Percentiles rank a stretch among this genome's conserved stretches.
Evolutionary conservation across 2,113 vertebrate genomes (phyloP).

Genomic region (Falco punctatus): DNA sequence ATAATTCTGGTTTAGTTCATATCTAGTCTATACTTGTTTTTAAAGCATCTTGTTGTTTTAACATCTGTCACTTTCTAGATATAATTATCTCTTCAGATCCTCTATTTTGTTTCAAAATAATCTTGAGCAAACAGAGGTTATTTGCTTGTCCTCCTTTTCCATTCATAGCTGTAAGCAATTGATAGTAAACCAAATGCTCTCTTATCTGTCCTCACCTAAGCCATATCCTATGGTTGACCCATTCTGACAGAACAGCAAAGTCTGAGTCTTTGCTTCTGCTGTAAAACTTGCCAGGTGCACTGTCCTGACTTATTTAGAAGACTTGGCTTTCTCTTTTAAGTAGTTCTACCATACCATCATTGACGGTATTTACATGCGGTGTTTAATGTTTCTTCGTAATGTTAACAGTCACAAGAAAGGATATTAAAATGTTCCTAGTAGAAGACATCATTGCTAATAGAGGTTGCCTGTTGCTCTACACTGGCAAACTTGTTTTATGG

Average conservation of each 20-base stretch:
- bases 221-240: not conserved
- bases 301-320: not conserved
- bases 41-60: constrained; percentile 49
- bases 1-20: constrained; percentile 3
- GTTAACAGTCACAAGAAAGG: not conserved
- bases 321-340: not conserved
- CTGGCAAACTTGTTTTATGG: not conserved
- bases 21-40: constrained; percentile 28
- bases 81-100: constrained; percentile 39
- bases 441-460: not conserved
- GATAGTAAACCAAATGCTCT: not conserved
- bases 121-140: constrained; percentile 4
- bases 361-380: not conserved
- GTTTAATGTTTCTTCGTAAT: not conserved
- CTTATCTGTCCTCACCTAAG: not conserved
- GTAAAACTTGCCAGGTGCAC: not conserved
- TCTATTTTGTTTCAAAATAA: constrained; percentile 34
- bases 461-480: not conserved
- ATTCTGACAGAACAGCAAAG: not conserved
- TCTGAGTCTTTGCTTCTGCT: not conserved
- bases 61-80: constrained; percentile 21
- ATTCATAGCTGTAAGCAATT: not conserved
- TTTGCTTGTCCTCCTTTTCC: not conserved
- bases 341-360: not conserved
- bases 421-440: not conserved